Conservation (phyloP, 1,140 invertebrate species). For the Protaetia brevitarsis region DNA sequence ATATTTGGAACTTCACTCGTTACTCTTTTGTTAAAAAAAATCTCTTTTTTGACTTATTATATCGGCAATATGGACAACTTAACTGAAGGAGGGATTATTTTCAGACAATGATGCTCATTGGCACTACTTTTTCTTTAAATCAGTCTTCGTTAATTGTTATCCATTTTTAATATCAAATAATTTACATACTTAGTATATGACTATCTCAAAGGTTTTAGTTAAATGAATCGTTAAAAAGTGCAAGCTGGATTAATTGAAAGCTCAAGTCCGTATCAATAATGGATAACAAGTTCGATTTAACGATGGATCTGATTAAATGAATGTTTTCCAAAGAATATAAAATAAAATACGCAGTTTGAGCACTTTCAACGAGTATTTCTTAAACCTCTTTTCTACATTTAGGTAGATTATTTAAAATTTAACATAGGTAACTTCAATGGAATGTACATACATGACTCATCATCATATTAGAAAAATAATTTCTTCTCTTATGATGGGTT, state of each 20-base stretch:
- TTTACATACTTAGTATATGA: too few species aligned
- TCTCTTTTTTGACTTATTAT: not conserved
- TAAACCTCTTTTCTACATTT: not conserved
- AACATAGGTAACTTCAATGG: conserved; percentile 15
- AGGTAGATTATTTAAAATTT: not conserved
- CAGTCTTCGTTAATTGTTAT: conserved; percentile 11
- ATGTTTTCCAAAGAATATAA: not conserved
- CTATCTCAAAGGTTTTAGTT: not conserved
- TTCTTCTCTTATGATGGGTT: not conserved
- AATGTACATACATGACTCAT: not conserved
- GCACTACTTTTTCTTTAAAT: conserved; percentile 5
- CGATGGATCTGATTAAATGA: not conserved
- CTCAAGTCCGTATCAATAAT: not conserved
- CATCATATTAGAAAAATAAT: conserved; percentile 1
- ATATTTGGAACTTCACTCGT: conserved; percentile 41
- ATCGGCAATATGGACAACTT: not conserved
- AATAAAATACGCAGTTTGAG: not conserved
- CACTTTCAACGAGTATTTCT: conserved; percentile 11
- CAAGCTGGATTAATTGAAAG: not conserved
- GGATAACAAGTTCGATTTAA: not conserved
- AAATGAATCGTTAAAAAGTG: not conserved
- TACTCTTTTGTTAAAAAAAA: not conserved
- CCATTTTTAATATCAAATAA: not conserved
- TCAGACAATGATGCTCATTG: not conserved
- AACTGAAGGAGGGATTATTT: not conserved